Conservation (phyloP, 2,113 vertebrate genomes). For the Cyanoderma ruficeps region DNA sequence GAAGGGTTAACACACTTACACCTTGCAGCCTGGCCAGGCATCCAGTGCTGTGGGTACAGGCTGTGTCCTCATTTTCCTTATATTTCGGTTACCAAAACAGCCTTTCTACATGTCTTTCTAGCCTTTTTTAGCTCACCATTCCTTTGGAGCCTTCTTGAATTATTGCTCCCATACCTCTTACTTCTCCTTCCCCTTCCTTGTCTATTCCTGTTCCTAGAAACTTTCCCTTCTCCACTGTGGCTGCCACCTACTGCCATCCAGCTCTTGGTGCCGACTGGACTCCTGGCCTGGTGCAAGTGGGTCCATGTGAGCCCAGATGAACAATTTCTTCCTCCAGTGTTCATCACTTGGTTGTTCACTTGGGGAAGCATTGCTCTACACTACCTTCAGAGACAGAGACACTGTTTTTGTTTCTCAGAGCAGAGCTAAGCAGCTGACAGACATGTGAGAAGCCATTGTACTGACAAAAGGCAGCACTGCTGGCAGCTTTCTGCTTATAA, state of each 20-base stretch:
- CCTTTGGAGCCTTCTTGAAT: not conserved
- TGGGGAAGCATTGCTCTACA: not conserved
- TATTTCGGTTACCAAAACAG: not conserved
- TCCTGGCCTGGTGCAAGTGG: not conserved
- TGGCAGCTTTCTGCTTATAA: not conserved
- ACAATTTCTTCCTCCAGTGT: not conserved
- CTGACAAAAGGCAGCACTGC: not conserved
- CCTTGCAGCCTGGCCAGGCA: not conserved
- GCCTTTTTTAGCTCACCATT: not conserved
- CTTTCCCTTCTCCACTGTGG: not conserved
- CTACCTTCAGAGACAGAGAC: not conserved
- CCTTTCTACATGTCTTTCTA: not conserved
- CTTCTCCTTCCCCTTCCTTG: not conserved
- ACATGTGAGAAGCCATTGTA: not conserved
- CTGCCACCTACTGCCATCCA: not conserved
- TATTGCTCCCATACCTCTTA: not conserved
- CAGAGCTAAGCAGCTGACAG: not conserved
- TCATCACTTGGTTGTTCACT: not conserved
- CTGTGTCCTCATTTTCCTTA: not conserved
- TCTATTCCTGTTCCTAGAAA: not conserved
- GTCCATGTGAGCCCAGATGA: not conserved
- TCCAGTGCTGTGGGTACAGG: rapidly evolving
- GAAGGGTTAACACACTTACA: conserved; percentile 6
- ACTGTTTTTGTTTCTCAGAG: not conserved
- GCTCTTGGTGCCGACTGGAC: not conserved